phyloP scores from a whole-genome alignment of 2,888 invertebrate species.

The Caenorhabditis afra region DNA sequence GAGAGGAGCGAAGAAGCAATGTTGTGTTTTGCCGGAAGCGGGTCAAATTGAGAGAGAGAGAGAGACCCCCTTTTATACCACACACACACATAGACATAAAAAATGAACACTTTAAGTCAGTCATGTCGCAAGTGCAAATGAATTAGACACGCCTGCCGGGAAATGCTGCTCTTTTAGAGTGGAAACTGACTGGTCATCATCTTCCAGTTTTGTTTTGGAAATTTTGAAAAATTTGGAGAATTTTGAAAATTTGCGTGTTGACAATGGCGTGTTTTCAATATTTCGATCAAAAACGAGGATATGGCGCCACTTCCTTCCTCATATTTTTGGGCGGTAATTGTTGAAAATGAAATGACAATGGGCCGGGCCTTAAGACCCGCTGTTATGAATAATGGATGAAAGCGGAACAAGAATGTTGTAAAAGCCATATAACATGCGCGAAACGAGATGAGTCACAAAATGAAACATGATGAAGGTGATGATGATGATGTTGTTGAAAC shows the following conservation, averaged over 20 bases:
- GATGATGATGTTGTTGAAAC: too few species aligned
- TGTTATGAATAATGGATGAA: slow-evolving; percentile 32
- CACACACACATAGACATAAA: slow-evolving; percentile 1
- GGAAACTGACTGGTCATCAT: background rate
- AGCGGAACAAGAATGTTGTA: background rate
- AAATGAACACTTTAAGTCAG: background rate
- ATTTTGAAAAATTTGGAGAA: background rate
- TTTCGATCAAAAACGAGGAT: background rate
- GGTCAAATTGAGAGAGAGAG: slow-evolving; percentile 16
- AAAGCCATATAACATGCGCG: slow-evolving; percentile 8
- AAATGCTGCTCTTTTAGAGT: background rate
- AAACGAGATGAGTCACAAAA: background rate
- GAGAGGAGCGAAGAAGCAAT: slow-evolving; percentile 4
- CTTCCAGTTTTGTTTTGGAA: too few species aligned
- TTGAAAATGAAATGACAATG: slow-evolving; percentile 34
- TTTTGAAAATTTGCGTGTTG: background rate
- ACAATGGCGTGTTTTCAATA: too few species aligned
- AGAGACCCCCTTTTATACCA: too few species aligned
- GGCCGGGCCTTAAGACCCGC: background rate
- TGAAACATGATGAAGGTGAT: background rate
- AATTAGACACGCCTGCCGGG: background rate
- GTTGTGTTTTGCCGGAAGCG: slow-evolving; percentile 22
- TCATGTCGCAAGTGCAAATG: slow-evolving; percentile 1
- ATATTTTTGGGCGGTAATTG: slow-evolving; percentile 19
- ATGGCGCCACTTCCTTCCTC: background rate